Base-by-base conservation (phyloP, 2,888 invertebrate genomes). In the Leptinotarsa haldemani region DNA sequence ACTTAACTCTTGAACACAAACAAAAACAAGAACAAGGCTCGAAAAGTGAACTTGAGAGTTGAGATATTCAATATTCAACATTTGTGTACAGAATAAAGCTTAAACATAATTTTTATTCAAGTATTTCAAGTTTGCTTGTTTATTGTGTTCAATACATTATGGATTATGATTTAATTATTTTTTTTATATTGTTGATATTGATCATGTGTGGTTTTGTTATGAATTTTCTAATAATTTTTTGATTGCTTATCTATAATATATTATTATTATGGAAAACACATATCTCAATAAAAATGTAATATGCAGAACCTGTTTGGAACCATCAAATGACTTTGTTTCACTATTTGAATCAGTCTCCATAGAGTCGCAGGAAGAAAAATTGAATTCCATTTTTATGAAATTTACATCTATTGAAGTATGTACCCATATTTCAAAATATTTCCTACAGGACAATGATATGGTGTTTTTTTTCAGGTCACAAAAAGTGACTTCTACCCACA, bases 241-340 rank as follows among this genome's bases (percentile, higher is more conserved):
- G 9, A 40, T 40, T 12, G 40, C 40, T 40, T 40, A 40, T 9
- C 40, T 61, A n/a, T 7, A 40, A 13, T n/a, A n/a, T 40, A 25
- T 22, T 22, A 25, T 22, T 22, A 61, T 30, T 7, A 61, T 61
- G 61, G 61, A 61, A 40, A 61, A n/a, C 2, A 12, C 9, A n/a
- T 16, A n/a, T 61, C 12, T n/a, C 13, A 9, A 30, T 30, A 15
- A 30, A 18, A 64, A 18, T 22, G 63, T 22, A 18, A 16, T 68
- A 25, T 83, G 83, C 70, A 78, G 83, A 65, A 82, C 81, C 20
- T 83, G 83, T 76, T 78, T 82, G 74, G 65, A 75, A 58, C 56
- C 74, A 47, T 74, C 71, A 46, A 70, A 69, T 25, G 69, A 76
- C 20, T 65, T 81, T 52, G 79, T 77, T n/a, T 81, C 81, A 1